Evolutionary conservation across 2,888 invertebrate species (phyloP), one percentile per base, ranked within the genome.

Genomic region (Caenorhabditis sp.): DNA sequence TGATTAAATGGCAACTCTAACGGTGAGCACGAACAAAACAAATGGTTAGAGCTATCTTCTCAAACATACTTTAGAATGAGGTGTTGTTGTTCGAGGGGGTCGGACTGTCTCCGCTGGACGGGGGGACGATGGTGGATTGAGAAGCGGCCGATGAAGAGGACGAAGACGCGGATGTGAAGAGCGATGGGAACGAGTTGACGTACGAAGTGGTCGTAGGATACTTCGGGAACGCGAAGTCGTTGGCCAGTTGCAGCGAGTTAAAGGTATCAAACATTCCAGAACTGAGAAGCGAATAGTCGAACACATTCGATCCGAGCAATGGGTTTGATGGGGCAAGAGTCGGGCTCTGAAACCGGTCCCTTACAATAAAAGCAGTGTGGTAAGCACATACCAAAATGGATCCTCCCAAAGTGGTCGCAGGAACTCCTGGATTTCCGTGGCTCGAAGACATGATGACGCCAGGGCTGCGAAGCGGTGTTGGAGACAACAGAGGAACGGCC

Each of bases 131-230:
- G 41, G 17, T 37, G 50, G 22, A 56, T 1, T 50, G 46, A 11
- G 30, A 11, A 35, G 35, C 39, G 37, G 9, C 15, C 13, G 55
- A 55, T 11, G 55, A 22, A 11, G 72, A 53, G 13, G 56, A 55
- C n/a, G 55, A 32, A 13, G 72, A 53, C 6, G 59, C 24, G 7
- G 71, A 58, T 2, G 61, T 45, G 58, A 79, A 79, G n/a, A 79
- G 66, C 37, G 61, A 59, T n/a, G 79, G 79, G 73, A 76, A 76
- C 46, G 79, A 76, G 41, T 79, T 76, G 50, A 79, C 73, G 39
- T 76, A 66, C 7, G 79, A 76, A 6, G 79, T 79, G 13, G 79
- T 73, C 1, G 79, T 79, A 35, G 79, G 79, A 27, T 79, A 79
- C 22, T 75, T 73, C 35, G 73, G 75, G 62, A 71, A 70, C 3